phyloP scores from a whole-genome alignment of 1,140 invertebrate species.

The Drosophila melanica region DNA sequence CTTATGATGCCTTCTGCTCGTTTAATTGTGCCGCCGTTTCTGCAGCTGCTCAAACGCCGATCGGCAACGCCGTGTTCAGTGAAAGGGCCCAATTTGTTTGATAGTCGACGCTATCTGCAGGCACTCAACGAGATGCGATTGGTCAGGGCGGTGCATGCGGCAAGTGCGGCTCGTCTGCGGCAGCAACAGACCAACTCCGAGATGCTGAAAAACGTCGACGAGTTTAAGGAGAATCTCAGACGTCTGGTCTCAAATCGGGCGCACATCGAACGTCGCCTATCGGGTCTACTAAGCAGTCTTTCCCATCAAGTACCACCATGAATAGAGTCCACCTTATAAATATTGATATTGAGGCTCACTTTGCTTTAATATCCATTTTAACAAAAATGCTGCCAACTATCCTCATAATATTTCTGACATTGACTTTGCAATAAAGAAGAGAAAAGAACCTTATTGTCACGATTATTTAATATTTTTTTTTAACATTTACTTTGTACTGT shows the following conservation, averaged over 20 bases:
- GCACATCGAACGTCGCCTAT: conserved; percentile 20
- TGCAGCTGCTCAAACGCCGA: neutral
- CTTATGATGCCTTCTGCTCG: neutral
- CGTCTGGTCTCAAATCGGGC: conserved; percentile 25
- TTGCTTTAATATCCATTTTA: no score
- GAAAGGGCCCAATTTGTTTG: neutral
- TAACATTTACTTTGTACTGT: no score
- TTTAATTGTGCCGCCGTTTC: conserved; percentile 10
- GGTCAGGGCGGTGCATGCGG: conserved; percentile 4
- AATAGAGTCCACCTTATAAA: no score
- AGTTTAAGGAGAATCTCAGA: conserved; percentile 22
- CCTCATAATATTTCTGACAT: no score
- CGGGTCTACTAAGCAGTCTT: neutral
- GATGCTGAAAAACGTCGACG: neutral
- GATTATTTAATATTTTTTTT: no score
- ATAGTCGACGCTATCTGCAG: neutral
- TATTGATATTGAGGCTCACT: no score
- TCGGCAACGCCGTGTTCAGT: neutral
- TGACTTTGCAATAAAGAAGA: no score
- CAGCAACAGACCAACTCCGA: neutral
- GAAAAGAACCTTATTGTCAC: no score
- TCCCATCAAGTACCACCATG: neutral
- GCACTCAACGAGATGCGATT: conserved; percentile 23
- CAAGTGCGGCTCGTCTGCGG: neutral
- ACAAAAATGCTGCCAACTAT: no score